These are phyloP conservation scores for Calameuta pallipes DNA, from an alignment of 2,888 invertebrate species.

Conservation along the genomic window DNA sequence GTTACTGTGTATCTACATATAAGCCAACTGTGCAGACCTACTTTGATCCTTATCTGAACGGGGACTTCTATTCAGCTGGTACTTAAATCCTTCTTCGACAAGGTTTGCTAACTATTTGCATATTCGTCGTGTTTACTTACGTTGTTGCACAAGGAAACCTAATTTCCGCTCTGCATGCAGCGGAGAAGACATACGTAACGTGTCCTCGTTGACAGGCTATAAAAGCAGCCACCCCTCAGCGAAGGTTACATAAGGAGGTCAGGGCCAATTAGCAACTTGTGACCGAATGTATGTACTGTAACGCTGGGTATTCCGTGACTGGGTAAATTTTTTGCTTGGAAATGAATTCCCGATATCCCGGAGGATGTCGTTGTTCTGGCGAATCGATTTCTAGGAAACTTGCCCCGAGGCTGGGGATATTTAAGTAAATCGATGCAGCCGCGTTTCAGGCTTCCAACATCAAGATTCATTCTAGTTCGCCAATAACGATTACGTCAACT, in stretches of 20 bases:
- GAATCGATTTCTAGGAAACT: background rate
- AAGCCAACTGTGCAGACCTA: background rate
- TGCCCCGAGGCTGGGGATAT: background rate
- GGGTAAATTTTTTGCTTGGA: background rate
- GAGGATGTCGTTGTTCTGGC: background rate
- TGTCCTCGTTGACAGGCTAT: background rate
- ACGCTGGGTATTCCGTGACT: background rate
- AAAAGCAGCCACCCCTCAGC: background rate
- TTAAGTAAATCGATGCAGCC: background rate
- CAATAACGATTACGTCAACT: background rate
- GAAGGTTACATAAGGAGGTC: background rate
- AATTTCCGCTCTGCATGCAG: background rate
- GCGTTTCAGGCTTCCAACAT: background rate
- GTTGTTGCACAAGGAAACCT: background rate
- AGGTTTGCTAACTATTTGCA: background rate
- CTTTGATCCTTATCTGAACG: background rate
- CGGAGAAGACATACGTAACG: background rate
- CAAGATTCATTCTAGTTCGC: background rate
- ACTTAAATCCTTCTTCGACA: background rate
- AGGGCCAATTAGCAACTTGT: background rate
- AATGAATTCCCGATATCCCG: background rate
- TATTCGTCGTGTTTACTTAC: background rate
- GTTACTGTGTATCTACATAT: background rate
- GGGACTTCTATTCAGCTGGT: background rate
- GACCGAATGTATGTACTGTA: background rate